Base-by-base conservation (phyloP, 1,140 invertebrate genomes). In the Drosophila nebulosa region DNA sequence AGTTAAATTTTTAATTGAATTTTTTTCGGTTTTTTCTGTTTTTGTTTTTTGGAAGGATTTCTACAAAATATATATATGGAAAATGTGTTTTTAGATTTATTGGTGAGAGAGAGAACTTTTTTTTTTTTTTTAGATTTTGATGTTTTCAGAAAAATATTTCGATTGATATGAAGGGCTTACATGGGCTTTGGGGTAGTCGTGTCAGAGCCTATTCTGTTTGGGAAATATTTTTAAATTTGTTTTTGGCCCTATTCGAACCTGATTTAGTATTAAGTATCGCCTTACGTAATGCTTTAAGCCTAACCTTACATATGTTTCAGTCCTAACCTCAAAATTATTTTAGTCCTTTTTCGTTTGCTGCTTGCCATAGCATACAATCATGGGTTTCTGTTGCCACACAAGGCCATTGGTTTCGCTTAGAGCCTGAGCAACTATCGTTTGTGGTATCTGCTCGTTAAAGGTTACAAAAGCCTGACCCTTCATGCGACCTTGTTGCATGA, bases 401-500 rank as follows among this genome's bases (percentile, higher is more conserved):
- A 97, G 93, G 97, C n/a, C 97, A 93, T 98, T 98, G 5, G 97
- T 98, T 91, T 97, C 96, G 78, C 94, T 92, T 0, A 98, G 88
- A 26, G 97, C 97, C 85, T 93, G 92, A 22, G 68, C 90, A 95
- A 86, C 92, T 1, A 97, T 96, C 78, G 57, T 92, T 83, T 64
- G 6, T 51, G 63, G 9, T 9, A 5, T 39, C 3, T 42, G 26
- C 21, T 57, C 18, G 0, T 56, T 10, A 35, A 77, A 78, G 24
- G 58, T 78, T 0, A 99, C 93, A 94, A 99, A 99, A 4, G 97
- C 97, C 92, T 99, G 98, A 0, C 97, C 97, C 92, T 98, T 98
- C 97, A 99, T 98, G 86, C 97, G 94, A 0, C 98, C 98, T 91
- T 98, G 97, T 91, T 97, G 96, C 97, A 99, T 98, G 1, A 98